These are phyloP conservation scores for Lagodon rhomboides DNA, from an alignment of 2,797 vertebrate species.

Conservation along the genomic window DNA sequence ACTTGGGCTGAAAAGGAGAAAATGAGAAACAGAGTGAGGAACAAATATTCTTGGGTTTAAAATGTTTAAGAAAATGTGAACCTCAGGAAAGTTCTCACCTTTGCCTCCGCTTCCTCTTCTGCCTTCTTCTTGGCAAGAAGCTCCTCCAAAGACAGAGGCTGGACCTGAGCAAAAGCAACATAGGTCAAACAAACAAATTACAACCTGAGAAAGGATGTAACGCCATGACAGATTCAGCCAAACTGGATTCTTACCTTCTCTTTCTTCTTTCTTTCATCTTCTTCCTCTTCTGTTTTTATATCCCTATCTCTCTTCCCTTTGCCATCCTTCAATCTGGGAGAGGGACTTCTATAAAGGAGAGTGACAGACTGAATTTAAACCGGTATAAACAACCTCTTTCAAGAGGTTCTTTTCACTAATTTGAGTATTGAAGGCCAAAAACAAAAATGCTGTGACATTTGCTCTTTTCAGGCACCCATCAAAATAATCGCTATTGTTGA, in stretches of 20 bases:
- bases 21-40: background rate
- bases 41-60: background rate
- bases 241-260: conserved; percentile 87
- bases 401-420: background rate
- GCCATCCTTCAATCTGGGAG: conserved; percentile 91
- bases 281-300: conserved; percentile 90
- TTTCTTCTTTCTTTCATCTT: conserved; percentile 93
- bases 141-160: conserved; percentile 96
- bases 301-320: conserved; percentile 92
- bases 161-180: conserved; percentile 82
- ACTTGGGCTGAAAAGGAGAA: conserved; percentile 91
- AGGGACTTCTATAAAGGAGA: conserved; percentile 83
- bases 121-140: conserved; percentile 97
- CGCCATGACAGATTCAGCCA: background rate
- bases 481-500: no score
- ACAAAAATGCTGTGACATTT: no score
- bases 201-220: background rate
- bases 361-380: background rate
- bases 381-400: background rate
- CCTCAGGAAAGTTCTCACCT: conserved; percentile 80
- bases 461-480: no score
- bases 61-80: background rate
- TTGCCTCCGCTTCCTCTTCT: conserved; percentile 96
- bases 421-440: no score
- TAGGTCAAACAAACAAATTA: conserved; percentile 15